Base-by-base conservation (phyloP, 2,797 vertebrate species). In the Sebastes glaucus region DNA sequence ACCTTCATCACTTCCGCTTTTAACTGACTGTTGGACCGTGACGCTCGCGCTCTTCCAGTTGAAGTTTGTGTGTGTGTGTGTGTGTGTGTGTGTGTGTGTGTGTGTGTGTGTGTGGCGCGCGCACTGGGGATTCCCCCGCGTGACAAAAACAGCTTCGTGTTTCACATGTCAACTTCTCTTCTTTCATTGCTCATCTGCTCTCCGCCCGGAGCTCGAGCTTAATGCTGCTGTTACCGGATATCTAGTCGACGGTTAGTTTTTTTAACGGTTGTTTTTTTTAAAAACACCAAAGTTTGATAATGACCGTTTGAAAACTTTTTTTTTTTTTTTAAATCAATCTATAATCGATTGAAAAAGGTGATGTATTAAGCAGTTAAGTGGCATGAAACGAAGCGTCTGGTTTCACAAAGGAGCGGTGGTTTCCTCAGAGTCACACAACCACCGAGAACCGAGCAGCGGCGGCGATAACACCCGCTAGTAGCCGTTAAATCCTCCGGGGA, bases 121-220 rank as follows among this genome's bases (percentile, higher is more conserved):
- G 87, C 90, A 86, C 71, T 30, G 95, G 96, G 95, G 94, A 95
- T 93, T 96, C 94, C 96, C 95, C 95, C 80, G 76, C 83, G 72
- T 83, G 90, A 92, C 90, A 92, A 92, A 42, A 93, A 93, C 92
- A 92, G 92, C 90, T 84, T 83, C 35, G 69, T 60, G 76, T 90
- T 92, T 93, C 89, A 89, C 78, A 87, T 93, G 87, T 88, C 84
- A 88, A 86, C 87, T 81, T 84, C 61, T 92, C 85, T 78, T 71
- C 46, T 92, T 89, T 90, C 93, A 88, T 61, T 79, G 88, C 87
- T 91, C 92, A 65, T 82, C 61, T 73, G 90, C 84, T 57, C 80
- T 72, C 61, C 8, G 87, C 85, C 71, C 18, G 78, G 73, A 86
- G 88, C 85, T 81, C 87, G 28, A 38, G 13, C 35, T 38, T 13